Percentiles rank a stretch among this genome's conserved stretches.
phyloP scores from a whole-genome alignment of 2,888 invertebrate genomes.

The Antitype chi region DNA sequence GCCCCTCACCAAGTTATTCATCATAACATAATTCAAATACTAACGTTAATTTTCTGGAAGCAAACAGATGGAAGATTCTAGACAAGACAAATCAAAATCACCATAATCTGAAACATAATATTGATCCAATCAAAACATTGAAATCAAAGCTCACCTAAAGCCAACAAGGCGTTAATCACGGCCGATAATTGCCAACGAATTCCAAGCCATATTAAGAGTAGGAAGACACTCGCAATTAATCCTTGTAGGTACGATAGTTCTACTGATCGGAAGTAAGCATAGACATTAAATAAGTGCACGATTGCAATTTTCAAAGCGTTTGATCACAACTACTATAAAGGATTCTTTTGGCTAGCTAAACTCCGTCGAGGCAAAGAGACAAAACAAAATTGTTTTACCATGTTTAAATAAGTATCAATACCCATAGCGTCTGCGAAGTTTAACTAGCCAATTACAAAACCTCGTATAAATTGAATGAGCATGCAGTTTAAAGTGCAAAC shows the following conservation, averaged over 20 bases:
- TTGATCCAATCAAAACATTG: slow-evolving; percentile 31
- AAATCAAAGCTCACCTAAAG: slow-evolving; percentile 28
- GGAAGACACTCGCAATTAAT: not conserved
- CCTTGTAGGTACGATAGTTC: too few relatives aligned
- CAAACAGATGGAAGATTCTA: not conserved
- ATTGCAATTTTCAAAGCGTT: not conserved
- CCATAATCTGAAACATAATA: slow-evolving; percentile 36
- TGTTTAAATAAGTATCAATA: too few relatives aligned
- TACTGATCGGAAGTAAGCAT: not conserved
- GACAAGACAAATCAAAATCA: slow-evolving; percentile 18
- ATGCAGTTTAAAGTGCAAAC: not conserved
- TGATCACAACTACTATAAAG: not conserved
- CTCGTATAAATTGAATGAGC: not conserved
- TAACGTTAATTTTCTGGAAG: slow-evolving; percentile 7
- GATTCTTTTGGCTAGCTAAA: too few relatives aligned
- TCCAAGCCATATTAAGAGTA: slow-evolving; percentile 35
- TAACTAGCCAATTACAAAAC: too few relatives aligned
- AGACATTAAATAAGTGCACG: too few relatives aligned
- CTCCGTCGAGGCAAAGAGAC: too few relatives aligned
- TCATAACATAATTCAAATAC: slow-evolving; percentile 2
- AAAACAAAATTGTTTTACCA: too few relatives aligned
- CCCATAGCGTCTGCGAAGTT: too few relatives aligned
- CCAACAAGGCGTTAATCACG: slow-evolving; percentile 44
- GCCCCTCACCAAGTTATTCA: slow-evolving; percentile 8
- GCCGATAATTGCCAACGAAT: slow-evolving; percentile 49